These are phyloP conservation scores for Ormyrus rosae DNA, from an alignment of 2,888 invertebrate genomes.

Conservation along the genomic window DNA sequence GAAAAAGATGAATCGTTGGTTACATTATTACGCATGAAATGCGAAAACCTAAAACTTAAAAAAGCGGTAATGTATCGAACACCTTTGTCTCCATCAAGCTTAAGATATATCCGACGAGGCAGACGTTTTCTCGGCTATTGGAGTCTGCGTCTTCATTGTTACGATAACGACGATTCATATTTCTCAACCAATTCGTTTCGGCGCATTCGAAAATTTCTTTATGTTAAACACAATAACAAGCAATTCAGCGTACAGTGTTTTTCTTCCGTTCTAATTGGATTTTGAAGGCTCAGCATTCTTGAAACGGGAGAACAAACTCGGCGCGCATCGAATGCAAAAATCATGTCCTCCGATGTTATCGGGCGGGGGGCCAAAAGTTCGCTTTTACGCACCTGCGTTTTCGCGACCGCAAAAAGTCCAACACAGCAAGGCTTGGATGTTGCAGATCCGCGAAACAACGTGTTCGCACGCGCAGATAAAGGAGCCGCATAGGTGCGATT, in stretches of 20 bases:
- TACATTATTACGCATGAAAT: slow-evolving; percentile 52
- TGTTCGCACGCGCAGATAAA: slow-evolving; percentile 26
- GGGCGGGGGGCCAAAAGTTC: slow-evolving; percentile 49
- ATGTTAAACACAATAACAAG: slow-evolving; percentile 57
- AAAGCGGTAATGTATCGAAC: slow-evolving; percentile 59
- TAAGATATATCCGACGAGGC: slow-evolving; percentile 55
- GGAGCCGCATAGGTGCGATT: slow-evolving; percentile 47
- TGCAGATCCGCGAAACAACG: slow-evolving; percentile 50
- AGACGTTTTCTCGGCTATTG: slow-evolving; percentile 53
- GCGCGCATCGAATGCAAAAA: slow-evolving; percentile 51
- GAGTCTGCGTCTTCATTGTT: slow-evolving; percentile 56
- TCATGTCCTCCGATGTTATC: slow-evolving; percentile 40
- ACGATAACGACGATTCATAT: slow-evolving; percentile 58
- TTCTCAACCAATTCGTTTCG: slow-evolving; percentile 58
- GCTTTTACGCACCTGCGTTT: slow-evolving; percentile 30
- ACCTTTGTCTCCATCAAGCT: slow-evolving; percentile 58
- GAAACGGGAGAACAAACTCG: slow-evolving; percentile 46
- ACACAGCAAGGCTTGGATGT: background rate
- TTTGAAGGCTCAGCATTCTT: slow-evolving; percentile 32
- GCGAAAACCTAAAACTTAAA: slow-evolving; percentile 56
- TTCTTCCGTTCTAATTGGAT: slow-evolving; percentile 29
- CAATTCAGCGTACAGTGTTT: slow-evolving; percentile 50
- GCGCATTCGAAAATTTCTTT: slow-evolving; percentile 50
- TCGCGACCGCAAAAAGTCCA: slow-evolving; percentile 45
- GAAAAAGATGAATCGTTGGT: slow-evolving; percentile 59